These are phyloP conservation scores for Meloidogyne floridensis DNA, from an alignment of 1,140 invertebrate species.

Conservation along the genomic window DNA sequence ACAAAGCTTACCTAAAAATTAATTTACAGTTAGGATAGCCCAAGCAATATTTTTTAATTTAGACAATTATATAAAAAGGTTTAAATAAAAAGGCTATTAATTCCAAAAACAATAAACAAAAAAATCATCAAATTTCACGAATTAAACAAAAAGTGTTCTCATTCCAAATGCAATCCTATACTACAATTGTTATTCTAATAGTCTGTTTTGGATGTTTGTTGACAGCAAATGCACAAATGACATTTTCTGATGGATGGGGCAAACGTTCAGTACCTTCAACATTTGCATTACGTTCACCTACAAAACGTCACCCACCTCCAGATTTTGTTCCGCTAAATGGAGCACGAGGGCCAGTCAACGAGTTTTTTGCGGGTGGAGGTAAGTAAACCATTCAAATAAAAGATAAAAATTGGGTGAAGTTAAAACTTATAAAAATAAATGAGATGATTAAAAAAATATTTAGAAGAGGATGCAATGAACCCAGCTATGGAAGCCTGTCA, in stretches of 20 bases:
- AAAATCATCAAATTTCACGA: no score
- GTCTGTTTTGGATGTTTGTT: constrained; percentile 27
- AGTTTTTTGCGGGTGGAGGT: background rate
- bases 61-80: no score
- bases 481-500: constrained; percentile 42
- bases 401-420: background rate
- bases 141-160: no score
- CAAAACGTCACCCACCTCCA: constrained; percentile 18
- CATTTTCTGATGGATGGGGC: constrained; percentile 53
- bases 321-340: background rate
- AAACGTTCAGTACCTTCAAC: constrained; percentile 38
- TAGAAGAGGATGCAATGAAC: constrained; percentile 28
- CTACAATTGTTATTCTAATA: constrained; percentile 22
- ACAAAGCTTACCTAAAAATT: no score
- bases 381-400: constrained; percentile 22
- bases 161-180: constrained; percentile 10
- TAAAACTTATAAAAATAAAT: background rate
- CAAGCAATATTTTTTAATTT: no score
- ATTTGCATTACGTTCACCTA: constrained; percentile 10
- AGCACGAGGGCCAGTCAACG: background rate
- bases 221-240: constrained; percentile 45
- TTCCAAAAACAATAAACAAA: no score
- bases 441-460: background rate
- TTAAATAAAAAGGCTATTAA: no score
- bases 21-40: no score